Percentiles rank a stretch among this genome's conserved stretches.
These are phyloP conservation scores for Polymixis lichenea DNA, from an alignment of 2,888 invertebrate genomes.

Conservation along the genomic window DNA sequence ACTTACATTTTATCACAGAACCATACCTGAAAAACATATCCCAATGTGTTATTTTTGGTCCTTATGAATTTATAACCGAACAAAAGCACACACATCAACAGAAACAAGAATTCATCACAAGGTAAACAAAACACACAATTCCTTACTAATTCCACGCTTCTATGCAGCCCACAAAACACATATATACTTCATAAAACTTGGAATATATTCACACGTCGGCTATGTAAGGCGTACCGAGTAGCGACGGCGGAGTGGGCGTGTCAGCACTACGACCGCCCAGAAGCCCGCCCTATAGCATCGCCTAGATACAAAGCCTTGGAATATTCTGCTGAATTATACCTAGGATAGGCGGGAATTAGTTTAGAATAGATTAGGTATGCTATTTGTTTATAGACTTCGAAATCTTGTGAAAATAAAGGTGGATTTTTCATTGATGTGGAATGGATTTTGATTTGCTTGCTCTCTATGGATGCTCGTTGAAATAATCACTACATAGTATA, in stretches of 20 bases:
- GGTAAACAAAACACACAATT: conserved; percentile 39
- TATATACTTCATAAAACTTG: conserved; percentile 66
- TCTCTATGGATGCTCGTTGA: background rate
- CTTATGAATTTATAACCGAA: conserved; percentile 4
- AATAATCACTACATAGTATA: no score
- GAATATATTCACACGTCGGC: conserved; percentile 59
- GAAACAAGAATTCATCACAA: background rate
- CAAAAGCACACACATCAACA: background rate
- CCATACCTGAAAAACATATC: background rate
- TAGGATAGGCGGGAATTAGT: conserved; percentile 57
- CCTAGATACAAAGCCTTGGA: conserved; percentile 72
- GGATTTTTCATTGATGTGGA: background rate
- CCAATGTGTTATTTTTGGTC: background rate
- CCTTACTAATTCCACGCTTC: conserved; percentile 35
- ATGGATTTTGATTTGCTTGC: background rate
- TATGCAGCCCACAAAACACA: conserved; percentile 57
- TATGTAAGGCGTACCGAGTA: conserved; percentile 60
- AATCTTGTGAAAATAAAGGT: background rate
- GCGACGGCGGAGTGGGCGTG: conserved; percentile 84
- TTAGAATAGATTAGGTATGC: conserved; percentile 25
- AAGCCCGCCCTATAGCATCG: conserved; percentile 77
- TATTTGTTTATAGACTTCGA: conserved; percentile 11
- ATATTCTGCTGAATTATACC: conserved; percentile 59
- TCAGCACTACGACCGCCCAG: conserved; percentile 82
- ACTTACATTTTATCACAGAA: background rate